Evolutionary conservation across 2,888 invertebrate genomes (phyloP), one percentile per base, ranked within the genome.

Genomic region (Cancer borealis): DNA sequence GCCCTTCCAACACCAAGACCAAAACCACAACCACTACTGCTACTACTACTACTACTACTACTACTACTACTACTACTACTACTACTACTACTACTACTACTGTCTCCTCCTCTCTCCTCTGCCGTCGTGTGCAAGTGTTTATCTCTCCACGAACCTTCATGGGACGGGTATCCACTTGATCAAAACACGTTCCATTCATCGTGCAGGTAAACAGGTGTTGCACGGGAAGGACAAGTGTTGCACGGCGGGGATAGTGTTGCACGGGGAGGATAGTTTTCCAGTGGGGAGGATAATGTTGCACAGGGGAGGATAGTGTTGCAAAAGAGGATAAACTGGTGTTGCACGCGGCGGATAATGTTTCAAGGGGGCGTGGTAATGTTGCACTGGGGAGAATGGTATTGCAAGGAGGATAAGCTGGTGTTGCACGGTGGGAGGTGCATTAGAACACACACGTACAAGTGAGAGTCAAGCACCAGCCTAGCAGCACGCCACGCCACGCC

Each of bases 41-140:
- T 30, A 79, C 79, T 30, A 79, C 26, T 30, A 79, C 79, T 26
- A 79, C 26, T 26, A 79, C 79, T 30, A 30, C 79, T 79, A 79
- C 79, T 79, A 30, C 79, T 79, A 79, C 30, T 79, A 30, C 79
- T 79, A 79, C 30, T 79, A 79, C 79, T 79, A 79, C 79, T 79
- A 30, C 79, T 79, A 79, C 79, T 79, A 26, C 30, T 12, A 66
- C 66, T 66, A n/a, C 66, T n/a, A 66, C n/a, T 66, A 66, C n/a
- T 66, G 17, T 21, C 54, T 54, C 54, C 8, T 8, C 14, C 54
- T 54, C 54, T 54, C 54, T 12, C 54, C 54, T 14, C 54, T 12
- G 8, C 8, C 54, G 14, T 54, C 54, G 12, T 54, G 2, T 39
- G 39, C 39, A 39, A 39, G 39, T 39, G 39, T 39, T 39, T 39